Percentiles rank a stretch among this genome's conserved stretches.
phyloP scores from a whole-genome alignment of 1,140 invertebrate genomes.

The Leguminivora glycinivorella region DNA sequence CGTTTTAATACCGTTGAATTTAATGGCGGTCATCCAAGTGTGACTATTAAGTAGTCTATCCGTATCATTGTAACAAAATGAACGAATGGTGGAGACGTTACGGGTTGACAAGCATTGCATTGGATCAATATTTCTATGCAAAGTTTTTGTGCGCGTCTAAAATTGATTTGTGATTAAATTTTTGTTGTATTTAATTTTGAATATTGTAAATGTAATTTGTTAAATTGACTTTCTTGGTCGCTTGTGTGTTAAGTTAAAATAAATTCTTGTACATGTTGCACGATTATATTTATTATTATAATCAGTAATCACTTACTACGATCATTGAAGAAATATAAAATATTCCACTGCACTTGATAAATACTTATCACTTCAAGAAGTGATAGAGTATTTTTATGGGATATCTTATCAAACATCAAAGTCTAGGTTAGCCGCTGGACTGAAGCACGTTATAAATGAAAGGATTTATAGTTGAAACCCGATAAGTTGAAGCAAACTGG shows the following conservation, averaged over 20 bases:
- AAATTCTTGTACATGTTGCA: conserved; percentile 10
- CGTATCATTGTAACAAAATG: neutral
- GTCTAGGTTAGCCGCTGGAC: neutral
- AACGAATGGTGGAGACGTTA: neutral
- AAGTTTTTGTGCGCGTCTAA: neutral
- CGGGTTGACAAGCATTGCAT: neutral
- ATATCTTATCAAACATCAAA: conserved; percentile 18
- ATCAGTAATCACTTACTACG: neutral
- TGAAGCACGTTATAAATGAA: neutral
- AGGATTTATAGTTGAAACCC: no score
- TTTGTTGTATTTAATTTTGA: conserved; percentile 8
- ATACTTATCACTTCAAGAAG: conserved; percentile 1
- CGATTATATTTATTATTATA: conserved; percentile 12
- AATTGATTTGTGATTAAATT: neutral
- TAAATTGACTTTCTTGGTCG: neutral
- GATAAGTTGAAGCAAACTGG: no score
- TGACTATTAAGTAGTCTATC: no score
- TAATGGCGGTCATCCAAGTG: no score
- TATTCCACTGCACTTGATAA: conserved; percentile 26
- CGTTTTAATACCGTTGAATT: neutral
- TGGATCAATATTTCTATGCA: neutral
- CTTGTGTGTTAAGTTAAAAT: conserved; percentile 12
- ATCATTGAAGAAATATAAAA: neutral
- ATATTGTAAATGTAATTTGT: neutral
- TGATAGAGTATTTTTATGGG: conserved; percentile 8